These are phyloP conservation scores for Drosophila emarginata DNA, from an alignment of 2,888 invertebrate genomes.

Conservation along the genomic window DNA sequence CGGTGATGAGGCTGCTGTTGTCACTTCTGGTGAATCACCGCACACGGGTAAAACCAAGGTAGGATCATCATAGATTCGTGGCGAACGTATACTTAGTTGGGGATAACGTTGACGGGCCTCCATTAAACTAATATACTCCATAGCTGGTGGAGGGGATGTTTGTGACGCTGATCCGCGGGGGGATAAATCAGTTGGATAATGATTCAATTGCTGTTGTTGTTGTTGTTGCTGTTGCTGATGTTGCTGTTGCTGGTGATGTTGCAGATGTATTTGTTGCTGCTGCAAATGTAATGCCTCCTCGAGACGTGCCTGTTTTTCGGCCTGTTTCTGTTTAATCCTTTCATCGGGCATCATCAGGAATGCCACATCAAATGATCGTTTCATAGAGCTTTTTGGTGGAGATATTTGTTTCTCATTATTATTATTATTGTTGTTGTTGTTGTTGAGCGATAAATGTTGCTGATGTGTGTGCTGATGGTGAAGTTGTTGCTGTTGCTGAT, in stretches of 20 bases:
- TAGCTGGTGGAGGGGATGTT: slow-evolving; percentile 69
- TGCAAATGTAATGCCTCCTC: slow-evolving; percentile 81
- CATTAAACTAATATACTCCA: slow-evolving; percentile 76
- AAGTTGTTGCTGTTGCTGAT: slow-evolving; percentile 13
- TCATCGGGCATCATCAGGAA: slow-evolving; percentile 95
- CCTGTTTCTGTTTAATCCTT: slow-evolving; percentile 85
- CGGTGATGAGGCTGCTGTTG: slow-evolving; percentile 56
- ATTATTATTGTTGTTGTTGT: slow-evolving; percentile 71
- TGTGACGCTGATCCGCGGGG: slow-evolving; percentile 66
- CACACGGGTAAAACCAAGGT: slow-evolving; percentile 80
- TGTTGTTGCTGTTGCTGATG: slow-evolving; percentile 41
- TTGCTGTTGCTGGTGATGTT: slow-evolving; percentile 54
- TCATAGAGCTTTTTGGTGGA: slow-evolving; percentile 83
- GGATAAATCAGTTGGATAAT: slow-evolving; percentile 82
- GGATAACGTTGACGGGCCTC: slow-evolving; percentile 79
- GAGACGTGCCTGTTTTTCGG: slow-evolving; percentile 83
- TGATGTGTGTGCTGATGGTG: slow-evolving; percentile 2
- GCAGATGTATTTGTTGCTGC: slow-evolving; percentile 55
- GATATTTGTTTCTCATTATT: slow-evolving; percentile 61
- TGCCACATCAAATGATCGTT: slow-evolving; percentile 94
- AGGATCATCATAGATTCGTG: slow-evolving; percentile 82
- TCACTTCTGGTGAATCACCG: slow-evolving; percentile 52
- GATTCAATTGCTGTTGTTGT: slow-evolving; percentile 51
- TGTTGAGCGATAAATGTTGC: slow-evolving; percentile 21
- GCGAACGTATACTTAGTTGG: slow-evolving; percentile 79